These are phyloP conservation scores for Nyctibius grandis DNA, from an alignment of 2,797 vertebrate species.

Conservation along the genomic window DNA sequence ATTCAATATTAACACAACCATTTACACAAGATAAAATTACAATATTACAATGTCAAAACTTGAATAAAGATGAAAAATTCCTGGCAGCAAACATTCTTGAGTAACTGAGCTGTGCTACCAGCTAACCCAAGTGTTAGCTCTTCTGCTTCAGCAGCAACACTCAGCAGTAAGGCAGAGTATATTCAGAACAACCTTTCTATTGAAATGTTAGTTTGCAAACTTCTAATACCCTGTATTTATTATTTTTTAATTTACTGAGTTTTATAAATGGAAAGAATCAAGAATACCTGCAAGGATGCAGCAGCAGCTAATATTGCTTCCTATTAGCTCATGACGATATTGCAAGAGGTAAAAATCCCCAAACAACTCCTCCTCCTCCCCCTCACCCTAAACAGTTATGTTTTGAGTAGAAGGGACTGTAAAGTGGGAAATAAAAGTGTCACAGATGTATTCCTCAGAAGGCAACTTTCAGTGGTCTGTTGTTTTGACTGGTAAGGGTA, in stretches of 20 bases:
- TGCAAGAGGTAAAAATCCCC: background rate
- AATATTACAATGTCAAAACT: background rate
- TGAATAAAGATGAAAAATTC: background rate
- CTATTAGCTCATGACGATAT: background rate
- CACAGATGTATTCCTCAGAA: background rate
- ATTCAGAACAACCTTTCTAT: background rate
- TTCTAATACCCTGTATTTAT: background rate
- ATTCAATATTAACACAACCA: background rate
- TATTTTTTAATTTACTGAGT: background rate
- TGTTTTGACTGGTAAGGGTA: background rate
- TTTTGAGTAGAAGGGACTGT: background rate
- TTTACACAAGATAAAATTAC: background rate
- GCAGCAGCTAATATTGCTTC: background rate
- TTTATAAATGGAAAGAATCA: background rate
- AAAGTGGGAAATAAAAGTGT: background rate
- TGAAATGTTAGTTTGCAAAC: background rate
- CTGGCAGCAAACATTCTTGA: background rate
- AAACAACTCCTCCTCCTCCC: no score
- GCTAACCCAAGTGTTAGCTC: background rate
- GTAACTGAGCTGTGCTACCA: background rate
- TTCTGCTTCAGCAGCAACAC: background rate
- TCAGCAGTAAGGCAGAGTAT: background rate
- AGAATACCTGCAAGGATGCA: background rate
- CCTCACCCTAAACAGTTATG: background rate
- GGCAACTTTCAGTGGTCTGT: background rate